Evolutionary conservation across 2,797 vertebrate genomes (phyloP), one percentile per base, ranked within the genome.

Genomic region (Picus viridis): DNA sequence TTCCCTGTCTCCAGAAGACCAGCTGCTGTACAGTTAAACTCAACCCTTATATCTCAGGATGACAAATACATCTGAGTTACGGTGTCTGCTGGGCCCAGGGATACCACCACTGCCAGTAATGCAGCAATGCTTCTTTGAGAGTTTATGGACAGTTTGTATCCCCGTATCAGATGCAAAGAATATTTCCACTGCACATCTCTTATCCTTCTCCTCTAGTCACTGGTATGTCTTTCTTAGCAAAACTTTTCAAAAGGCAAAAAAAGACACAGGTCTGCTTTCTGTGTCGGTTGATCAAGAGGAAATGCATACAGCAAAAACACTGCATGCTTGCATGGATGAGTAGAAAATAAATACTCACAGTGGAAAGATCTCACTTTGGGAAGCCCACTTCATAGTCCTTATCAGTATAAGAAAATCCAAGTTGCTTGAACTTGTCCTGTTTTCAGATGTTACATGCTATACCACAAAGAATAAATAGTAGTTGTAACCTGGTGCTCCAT

Each of bases 241-340:
- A 95, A 86, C 51, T 49, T 85, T 88, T 91, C 86, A 64, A 88
- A 89, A 64, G 88, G 74, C 75, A 86, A 88, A 74, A 74, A 88
- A 57, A 29, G 56, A 9, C 58, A 67, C 58, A 67, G 43, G 17
- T 75, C 51, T 75, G 59, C 53, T 86, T 65, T 84, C 23, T 36
- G 13, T 54, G 41, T 56, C 32, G 75, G 34, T 47, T 62, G 47
- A 43, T 67, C 67, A 76, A 65, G 77, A 64, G 29, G 26, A 73
- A 92, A 45, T 7, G 29, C 20, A 24, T 7, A 5, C 62, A 79
- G 65, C 70, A 53, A 74, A 87, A 94, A 70, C 56, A 63, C 13
- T 23, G 53, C 1, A 1, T n/a, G 32, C n/a, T 86, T 34, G 10
- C 16, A 18, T 3, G 6, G 56, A 58, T 72, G 34, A 84, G 18